Evolutionary conservation across 2,797 vertebrate genomes (phyloP).

Genomic region (Poecilia wingei): DNA sequence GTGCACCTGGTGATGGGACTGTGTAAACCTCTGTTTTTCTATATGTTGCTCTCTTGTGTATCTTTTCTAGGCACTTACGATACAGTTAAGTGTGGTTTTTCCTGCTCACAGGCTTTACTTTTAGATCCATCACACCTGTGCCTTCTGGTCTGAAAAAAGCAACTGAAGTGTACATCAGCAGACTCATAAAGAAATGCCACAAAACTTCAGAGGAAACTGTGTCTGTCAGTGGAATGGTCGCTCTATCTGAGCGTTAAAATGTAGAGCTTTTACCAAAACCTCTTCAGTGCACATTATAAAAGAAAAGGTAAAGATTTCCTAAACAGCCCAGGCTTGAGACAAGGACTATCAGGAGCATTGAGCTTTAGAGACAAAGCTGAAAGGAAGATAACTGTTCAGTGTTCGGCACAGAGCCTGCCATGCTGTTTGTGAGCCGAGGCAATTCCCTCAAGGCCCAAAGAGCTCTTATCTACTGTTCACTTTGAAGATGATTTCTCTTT

Average conservation of each 20-base stretch:
- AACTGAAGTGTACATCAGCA: slow-evolving; percentile 13
- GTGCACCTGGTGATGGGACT: not conserved
- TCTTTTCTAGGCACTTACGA: slow-evolving; percentile 37
- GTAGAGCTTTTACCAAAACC: slow-evolving; percentile 23
- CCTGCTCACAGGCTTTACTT: slow-evolving; percentile 17
- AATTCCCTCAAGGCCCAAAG: slow-evolving; percentile 37
- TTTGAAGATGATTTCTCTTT: slow-evolving; percentile 40
- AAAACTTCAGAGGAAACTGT: slow-evolving; percentile 8
- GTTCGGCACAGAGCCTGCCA: slow-evolving; percentile 31
- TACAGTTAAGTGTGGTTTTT: slow-evolving; percentile 41
- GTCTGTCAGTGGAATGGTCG: slow-evolving; percentile 28
- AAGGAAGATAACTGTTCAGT: slow-evolving; percentile 34
- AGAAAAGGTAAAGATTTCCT: slow-evolving; percentile 33
- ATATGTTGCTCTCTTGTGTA: slow-evolving; percentile 21
- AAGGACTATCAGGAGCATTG: slow-evolving; percentile 12
- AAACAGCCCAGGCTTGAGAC: slow-evolving; percentile 28
- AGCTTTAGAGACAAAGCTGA: slow-evolving; percentile 23
- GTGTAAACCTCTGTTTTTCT: slow-evolving; percentile 21
- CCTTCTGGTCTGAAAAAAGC: slow-evolving; percentile 17
- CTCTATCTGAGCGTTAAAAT: slow-evolving; percentile 6
- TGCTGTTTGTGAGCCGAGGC: slow-evolving; percentile 41
- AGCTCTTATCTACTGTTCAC: slow-evolving; percentile 45
- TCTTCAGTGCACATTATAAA: slow-evolving; percentile 15
- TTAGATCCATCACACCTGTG: slow-evolving; percentile 37
- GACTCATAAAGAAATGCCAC: slow-evolving; percentile 30